Conservation (phyloP, 1,140 invertebrate genomes). For the Plutomurus gul region DNA sequence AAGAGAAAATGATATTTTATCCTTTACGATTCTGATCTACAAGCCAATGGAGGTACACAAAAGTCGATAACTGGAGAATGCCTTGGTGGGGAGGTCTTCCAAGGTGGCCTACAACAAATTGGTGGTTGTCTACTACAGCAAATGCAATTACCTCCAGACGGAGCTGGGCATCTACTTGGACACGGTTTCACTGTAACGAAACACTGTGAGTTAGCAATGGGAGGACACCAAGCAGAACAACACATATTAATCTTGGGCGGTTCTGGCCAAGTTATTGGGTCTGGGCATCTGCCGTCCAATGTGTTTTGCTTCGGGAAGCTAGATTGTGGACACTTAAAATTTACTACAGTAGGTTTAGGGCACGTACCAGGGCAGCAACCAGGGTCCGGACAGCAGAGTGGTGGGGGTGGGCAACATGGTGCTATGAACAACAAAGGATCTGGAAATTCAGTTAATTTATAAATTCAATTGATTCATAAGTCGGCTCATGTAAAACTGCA, state of each 20-base stretch:
- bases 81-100: background rate
- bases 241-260: constrained; percentile 10
- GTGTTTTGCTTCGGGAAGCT: background rate
- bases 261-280: background rate
- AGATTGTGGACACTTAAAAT: background rate
- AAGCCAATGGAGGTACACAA: background rate
- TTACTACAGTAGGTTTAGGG: background rate
- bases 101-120: constrained; percentile 21
- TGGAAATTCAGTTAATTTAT: no score
- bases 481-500: no score
- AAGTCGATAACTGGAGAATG: background rate
- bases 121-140: no score
- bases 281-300: background rate
- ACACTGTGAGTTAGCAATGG: constrained; percentile 13
- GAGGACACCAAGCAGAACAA: constrained; percentile 30
- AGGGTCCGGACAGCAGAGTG: no score
- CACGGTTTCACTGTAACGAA: constrained; percentile 33
- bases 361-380: no score
- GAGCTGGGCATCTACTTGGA: constrained; percentile 29
- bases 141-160: constrained; percentile 25
- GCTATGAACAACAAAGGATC: no score
- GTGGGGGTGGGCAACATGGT: no score
- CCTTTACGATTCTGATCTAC: background rate
- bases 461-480: no score
- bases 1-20: background rate